Evolutionary conservation across 2,797 vertebrate species (phyloP), one percentile per base, ranked within the genome.

Genomic region (Knipowitschia caucasica): DNA sequence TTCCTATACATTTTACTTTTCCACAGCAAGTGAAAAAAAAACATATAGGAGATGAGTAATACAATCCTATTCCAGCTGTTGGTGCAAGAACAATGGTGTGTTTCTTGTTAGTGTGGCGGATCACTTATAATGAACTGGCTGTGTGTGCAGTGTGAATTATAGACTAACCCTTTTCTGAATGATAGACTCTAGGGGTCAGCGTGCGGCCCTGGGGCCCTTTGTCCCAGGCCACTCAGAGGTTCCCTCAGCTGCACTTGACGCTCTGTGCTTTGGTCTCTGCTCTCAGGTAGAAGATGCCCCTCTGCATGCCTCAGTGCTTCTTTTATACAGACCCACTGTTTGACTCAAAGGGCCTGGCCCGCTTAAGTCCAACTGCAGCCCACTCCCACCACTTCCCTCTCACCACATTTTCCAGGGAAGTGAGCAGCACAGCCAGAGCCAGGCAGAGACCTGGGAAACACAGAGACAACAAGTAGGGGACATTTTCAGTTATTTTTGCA

Each of bases 111-210:
- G 39, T 43, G 40, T 43, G 21, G 20, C 12, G 14, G 21, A 24
- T n/a, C 36, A 9, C 55, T 62, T 42, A 67, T 83, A 71, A 78
- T 73, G 69, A 77, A 73, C 66, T 68, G 77, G 58, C 52, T 62
- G 52, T 38, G 62, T 75, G 70, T 36, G 49, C 34, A 53, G 34
- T 38, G 38, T 62, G 42, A 77, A 72, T 80, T 70, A 80, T 93
- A 92, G 93, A 93, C 94, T 94, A 94, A 94, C 94, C 94, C 92
- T 88, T 92, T 89, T 92, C 91, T 93, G 93, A 95, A 94, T 95
- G 91, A 96, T 96, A 93, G 94, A 98, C 94, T 98, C 93, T 93
- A 88, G 78, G 92, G 92, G 94, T 95, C 94, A 94, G 92, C 25
- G 64, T 89, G 92, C 88, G 88, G 90, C 90, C 91, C 87, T 78